A percentile compares a stretch with the other conserved stretches of the same genome.
These are phyloP conservation scores for Bolinopsis microptera DNA, from an alignment of 37 sponge, comb jelly and placozoan species.

Conservation along the genomic window DNA sequence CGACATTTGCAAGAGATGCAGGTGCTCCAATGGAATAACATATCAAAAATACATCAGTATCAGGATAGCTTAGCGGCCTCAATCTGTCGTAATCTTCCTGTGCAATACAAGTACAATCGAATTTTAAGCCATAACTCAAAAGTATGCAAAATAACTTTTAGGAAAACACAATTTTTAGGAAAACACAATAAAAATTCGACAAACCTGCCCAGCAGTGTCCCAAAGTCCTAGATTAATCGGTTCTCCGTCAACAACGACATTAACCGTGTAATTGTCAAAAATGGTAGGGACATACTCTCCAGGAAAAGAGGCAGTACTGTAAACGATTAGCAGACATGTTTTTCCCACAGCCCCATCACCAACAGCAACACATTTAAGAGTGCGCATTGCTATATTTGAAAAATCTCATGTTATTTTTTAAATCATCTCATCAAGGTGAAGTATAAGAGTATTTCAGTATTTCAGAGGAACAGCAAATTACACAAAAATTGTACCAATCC, in stretches of 20 bases:
- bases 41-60: conserved; percentile 13
- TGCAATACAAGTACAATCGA: too few relatives aligned
- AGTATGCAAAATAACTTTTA: too few relatives aligned
- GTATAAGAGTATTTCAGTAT: too few relatives aligned
- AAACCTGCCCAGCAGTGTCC: conserved; percentile 20
- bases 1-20: background rate
- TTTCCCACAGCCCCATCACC: conserved; percentile 62
- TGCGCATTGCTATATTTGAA: too few relatives aligned
- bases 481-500: too few relatives aligned
- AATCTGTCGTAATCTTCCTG: conserved; percentile 25
- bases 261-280: conserved; percentile 20
- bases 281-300: conserved; percentile 24
- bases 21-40: background rate
- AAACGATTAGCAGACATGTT: conserved; percentile 8
- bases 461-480: too few relatives aligned
- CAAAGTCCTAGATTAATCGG: background rate
- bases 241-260: background rate
- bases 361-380: conserved; percentile 20
- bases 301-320: background rate
- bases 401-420: too few relatives aligned
- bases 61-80: background rate
- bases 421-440: too few relatives aligned
- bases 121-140: too few relatives aligned
- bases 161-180: too few relatives aligned
- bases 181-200: too few relatives aligned